phyloP scores from a whole-genome alignment of 2,113 vertebrate species.

The Oncorhynchus tshawytscha region DNA sequence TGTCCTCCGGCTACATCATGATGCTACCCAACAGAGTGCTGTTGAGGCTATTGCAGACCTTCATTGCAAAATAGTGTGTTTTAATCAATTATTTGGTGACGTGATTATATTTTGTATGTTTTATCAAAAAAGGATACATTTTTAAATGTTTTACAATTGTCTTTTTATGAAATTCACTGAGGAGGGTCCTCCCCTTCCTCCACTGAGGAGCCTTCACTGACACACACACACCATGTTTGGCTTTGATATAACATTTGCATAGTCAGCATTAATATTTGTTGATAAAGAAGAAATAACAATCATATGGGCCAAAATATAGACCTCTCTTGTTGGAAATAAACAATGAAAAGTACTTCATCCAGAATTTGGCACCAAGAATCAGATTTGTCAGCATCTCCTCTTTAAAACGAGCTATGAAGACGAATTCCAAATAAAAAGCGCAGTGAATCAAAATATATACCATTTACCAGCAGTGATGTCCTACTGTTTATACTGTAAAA shows the following conservation, averaged over 20 bases:
- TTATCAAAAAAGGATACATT: too few relatives aligned
- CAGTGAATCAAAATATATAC: slow-evolving; percentile 50
- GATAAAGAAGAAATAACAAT: slow-evolving; percentile 57
- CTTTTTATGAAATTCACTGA: not conserved
- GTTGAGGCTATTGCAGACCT: too few relatives aligned
- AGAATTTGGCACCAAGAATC: slow-evolving; percentile 53
- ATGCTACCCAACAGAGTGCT: too few relatives aligned
- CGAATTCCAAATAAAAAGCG: slow-evolving; percentile 59
- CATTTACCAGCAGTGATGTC: slow-evolving; percentile 57
- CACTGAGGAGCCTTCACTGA: not conserved
- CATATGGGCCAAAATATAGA: slow-evolving; percentile 56
- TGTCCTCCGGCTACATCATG: too few relatives aligned
- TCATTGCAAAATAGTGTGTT: too few relatives aligned
- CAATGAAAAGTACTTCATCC: slow-evolving; percentile 55
- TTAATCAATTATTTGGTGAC: too few relatives aligned
- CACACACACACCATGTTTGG: not conserved
- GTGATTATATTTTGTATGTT: too few relatives aligned
- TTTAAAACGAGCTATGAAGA: slow-evolving; percentile 53
- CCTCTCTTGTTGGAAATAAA: slow-evolving; percentile 55
- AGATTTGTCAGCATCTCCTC: slow-evolving; percentile 59
- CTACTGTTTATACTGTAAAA: slow-evolving; percentile 29
- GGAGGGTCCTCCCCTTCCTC: too few relatives aligned
- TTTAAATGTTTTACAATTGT: too few relatives aligned
- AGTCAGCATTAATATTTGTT: slow-evolving; percentile 36
- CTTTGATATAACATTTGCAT: not conserved